These are phyloP conservation scores for Ceratina australensis DNA, from an alignment of 1,140 invertebrate species.

Conservation along the genomic window DNA sequence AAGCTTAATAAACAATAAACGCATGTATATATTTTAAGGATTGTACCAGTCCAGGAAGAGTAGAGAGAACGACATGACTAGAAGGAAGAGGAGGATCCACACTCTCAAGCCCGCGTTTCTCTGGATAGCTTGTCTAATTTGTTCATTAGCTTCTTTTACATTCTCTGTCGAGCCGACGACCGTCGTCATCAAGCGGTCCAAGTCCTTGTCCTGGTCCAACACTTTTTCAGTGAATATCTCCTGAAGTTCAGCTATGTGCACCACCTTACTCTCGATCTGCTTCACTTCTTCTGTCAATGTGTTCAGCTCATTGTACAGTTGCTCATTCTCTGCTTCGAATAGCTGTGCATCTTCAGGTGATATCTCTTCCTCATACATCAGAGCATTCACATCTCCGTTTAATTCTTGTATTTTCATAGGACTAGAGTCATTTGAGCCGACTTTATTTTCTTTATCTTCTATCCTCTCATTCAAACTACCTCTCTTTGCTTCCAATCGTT, in stretches of 20 bases:
- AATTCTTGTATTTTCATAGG: slow-evolving; percentile 74
- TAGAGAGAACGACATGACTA: slow-evolving; percentile 97
- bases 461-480: slow-evolving; percentile 72
- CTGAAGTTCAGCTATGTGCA: slow-evolving; percentile 97
- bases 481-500: not conserved
- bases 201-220: slow-evolving; percentile 95
- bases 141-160: slow-evolving; percentile 97
- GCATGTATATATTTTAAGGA: slow-evolving; percentile 82
- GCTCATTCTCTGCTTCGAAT: slow-evolving; percentile 92
- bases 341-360: slow-evolving; percentile 94
- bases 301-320: slow-evolving; percentile 92
- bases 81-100: slow-evolving; percentile 96
- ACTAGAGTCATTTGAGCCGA: slow-evolving; percentile 61
- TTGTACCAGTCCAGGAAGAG: slow-evolving; percentile 99
- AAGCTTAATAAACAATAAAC: slow-evolving; percentile 10
- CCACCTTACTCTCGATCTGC: slow-evolving; percentile 94
- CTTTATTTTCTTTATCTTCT: slow-evolving; percentile 58
- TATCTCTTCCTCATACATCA: slow-evolving; percentile 82
- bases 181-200: slow-evolving; percentile 92
- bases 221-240: slow-evolving; percentile 98
- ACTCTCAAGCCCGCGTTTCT: slow-evolving; percentile 96
- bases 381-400: slow-evolving; percentile 70
- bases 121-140: slow-evolving; percentile 97
- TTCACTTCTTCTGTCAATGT: slow-evolving; percentile 87
- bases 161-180: slow-evolving; percentile 96